Evolutionary conservation across 2,888 invertebrate species (phyloP).

Genomic region (Sialis lutaria): DNA sequence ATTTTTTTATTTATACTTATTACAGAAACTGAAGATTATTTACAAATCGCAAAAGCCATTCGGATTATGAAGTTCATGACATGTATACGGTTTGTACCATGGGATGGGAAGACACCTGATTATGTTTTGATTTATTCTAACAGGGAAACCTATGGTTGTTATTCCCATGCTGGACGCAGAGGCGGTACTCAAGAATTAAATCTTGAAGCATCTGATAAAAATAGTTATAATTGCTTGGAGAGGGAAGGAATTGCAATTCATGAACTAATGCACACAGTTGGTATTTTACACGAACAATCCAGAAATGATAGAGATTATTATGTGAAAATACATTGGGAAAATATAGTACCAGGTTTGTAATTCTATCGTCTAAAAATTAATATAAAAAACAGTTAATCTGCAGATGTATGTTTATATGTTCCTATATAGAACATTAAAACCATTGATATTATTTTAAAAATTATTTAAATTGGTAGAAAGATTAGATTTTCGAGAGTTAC

Average conservation of each 20-base stretch:
- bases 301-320: conserved; percentile 52
- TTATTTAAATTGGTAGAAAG: too few species aligned
- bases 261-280: conserved; percentile 64
- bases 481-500: too few species aligned
- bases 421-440: too few species aligned
- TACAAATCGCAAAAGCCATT: conserved; percentile 38
- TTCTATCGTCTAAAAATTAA: neutral
- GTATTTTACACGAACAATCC: conserved; percentile 67
- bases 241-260: conserved; percentile 55
- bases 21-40: conserved; percentile 30
- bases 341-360: conserved; percentile 40
- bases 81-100: conserved; percentile 43
- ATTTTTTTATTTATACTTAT: too few species aligned
- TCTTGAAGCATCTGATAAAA: conserved; percentile 40
- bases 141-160: conserved; percentile 49
- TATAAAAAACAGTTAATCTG: too few species aligned
- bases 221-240: conserved; percentile 43
- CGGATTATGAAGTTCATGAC: conserved; percentile 43
- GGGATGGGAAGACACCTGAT: conserved; percentile 42
- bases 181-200: conserved; percentile 60
- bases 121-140: conserved; percentile 47
- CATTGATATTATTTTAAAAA: too few species aligned
- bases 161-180: conserved; percentile 55
- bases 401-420: too few species aligned
- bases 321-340: conserved; percentile 49